Evolutionary conservation across 2,797 vertebrate species (phyloP).

Genomic region (Gallinago stenura): DNA sequence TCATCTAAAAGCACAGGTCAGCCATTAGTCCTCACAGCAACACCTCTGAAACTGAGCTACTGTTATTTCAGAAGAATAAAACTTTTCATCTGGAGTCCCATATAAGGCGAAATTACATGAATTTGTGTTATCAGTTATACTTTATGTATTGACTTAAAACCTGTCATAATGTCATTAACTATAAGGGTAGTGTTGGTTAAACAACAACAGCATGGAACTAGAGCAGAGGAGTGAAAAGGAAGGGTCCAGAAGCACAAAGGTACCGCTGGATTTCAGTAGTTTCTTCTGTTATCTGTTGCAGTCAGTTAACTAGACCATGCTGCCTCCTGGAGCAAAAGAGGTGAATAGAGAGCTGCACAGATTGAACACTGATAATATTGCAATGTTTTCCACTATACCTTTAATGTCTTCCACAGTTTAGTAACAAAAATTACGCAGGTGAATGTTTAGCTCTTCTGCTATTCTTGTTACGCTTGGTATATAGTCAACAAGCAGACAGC

Average conservation of each 20-base stretch:
- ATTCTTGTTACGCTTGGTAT: not conserved
- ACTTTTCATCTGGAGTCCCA: not conserved
- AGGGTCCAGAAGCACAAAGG: not conserved
- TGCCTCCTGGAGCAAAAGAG: conserved; percentile 65
- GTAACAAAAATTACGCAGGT: not conserved
- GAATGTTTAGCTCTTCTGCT: not conserved
- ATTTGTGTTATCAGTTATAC: not conserved
- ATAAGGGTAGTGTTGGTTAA: not conserved
- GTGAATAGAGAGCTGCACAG: conserved; percentile 28
- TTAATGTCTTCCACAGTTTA: not conserved
- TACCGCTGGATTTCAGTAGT: not conserved
- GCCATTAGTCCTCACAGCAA: not conserved
- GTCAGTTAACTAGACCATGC: conserved; percentile 51
- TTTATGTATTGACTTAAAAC: not conserved
- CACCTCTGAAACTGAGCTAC: not conserved
- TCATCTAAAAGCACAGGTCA: not conserved
- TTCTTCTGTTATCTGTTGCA: conserved; percentile 25
- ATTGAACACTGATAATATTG: not conserved
- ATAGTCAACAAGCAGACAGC: not conserved
- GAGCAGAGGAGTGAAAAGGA: not conserved
- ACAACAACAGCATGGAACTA: not conserved
- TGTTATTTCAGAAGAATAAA: not conserved
- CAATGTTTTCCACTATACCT: not conserved
- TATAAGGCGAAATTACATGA: not conserved
- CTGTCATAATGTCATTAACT: not conserved